Base-by-base conservation (phyloP, 2,888 invertebrate genomes). In the Pachliopta kotzebuea region DNA sequence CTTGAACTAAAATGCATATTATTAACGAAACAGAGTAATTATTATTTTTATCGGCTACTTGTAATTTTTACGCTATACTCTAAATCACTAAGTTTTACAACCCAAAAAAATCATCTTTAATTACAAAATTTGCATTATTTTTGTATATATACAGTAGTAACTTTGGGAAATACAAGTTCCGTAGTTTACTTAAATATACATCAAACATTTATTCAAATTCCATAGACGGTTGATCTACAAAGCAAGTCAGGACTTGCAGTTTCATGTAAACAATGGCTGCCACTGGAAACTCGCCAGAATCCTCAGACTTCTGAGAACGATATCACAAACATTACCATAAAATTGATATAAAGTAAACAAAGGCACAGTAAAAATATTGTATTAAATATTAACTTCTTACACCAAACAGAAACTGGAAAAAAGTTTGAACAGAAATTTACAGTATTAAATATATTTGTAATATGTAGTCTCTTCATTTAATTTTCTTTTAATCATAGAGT, bases 151-250 rank as follows among this genome's bases (percentile, higher is more conserved):
- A 45, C n/a, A 45, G 11, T n/a, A 4, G 45, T 7, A 18, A n/a
- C 45, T 18, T 18, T n/a, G 45, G 4, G 42, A 6, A 42, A 18
- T 4, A 42, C 4, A 18, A 45, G 4, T 45, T 45, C 45, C 8
- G n/a, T 45, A 45, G n/a, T 45, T n/a, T 18, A 11, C n/a, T 45
- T 45, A 52, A 1, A n/a, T 3, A 52, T 55, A 55, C 26, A 55
- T 29, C 31, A 57, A 57, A 55, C 29, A 55, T 55, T 29, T 55
- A 55, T 55, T 29, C 29, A 55, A 55, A 55, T 55, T 9, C 55
- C 29, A 29, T 29, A 55, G 14, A 29, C 55, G 29, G 20, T 1
- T 29, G 29, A 29, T 55, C n/a, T 26, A 26, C 53, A 54, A 54
- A 24, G 23, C 26, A 24, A 29, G 55, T 29, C 20, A 11, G 55